These are phyloP conservation scores for Mobula hypostoma DNA, from an alignment of 2,113 vertebrate species.

Conservation along the genomic window DNA sequence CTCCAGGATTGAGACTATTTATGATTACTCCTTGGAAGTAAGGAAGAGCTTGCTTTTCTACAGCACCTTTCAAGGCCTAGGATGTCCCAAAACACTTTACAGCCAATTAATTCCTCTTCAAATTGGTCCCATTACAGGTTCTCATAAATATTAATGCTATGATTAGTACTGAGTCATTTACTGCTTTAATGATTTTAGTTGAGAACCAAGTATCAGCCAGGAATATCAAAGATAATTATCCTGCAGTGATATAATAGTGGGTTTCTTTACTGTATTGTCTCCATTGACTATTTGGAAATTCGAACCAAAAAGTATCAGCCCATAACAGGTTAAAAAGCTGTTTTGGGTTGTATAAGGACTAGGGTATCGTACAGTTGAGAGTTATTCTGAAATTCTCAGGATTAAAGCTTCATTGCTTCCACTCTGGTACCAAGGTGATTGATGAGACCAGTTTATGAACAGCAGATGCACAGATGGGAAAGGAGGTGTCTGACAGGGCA, in stretches of 20 bases:
- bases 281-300: neutral
- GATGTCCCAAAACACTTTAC: no score
- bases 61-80: no score
- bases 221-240: neutral
- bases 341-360: neutral
- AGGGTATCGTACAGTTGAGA: neutral
- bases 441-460: no score
- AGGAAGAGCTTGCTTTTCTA: no score
- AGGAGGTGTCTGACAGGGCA: no score
- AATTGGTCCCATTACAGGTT: no score
- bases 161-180: neutral
- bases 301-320: neutral
- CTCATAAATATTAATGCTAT: neutral
- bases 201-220: neutral
- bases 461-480: no score
- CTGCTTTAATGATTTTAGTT: neutral
- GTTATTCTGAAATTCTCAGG: neutral
- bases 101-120: no score
- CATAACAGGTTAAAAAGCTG: neutral
- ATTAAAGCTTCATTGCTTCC: neutral
- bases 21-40: no score
- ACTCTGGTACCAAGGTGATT: no score
- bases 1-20: no score
- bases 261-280: neutral
- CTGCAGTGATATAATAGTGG: neutral